Evolutionary conservation across 2,888 invertebrate genomes (phyloP).

Genomic region (Calameuta idolon): DNA sequence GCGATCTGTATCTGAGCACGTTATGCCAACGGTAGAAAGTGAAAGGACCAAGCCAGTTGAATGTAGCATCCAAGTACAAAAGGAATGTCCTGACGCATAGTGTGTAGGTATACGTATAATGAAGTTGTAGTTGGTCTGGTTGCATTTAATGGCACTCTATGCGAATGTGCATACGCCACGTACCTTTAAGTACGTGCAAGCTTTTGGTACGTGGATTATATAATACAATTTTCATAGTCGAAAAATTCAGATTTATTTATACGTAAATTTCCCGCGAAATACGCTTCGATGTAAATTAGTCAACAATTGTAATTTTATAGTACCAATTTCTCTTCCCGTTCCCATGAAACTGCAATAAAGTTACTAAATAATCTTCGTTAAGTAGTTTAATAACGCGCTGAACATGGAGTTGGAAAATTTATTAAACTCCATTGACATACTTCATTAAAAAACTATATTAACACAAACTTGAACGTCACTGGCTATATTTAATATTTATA

Average conservation of each 20-base stretch:
- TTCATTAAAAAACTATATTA: not conserved
- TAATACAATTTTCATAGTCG: not conserved
- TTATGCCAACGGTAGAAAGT: constrained; percentile 37
- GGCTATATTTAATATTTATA: not conserved
- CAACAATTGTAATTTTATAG: not conserved
- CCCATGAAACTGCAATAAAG: not conserved
- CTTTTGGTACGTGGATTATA: not conserved
- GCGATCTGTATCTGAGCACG: constrained; percentile 53
- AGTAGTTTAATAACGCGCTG: not conserved
- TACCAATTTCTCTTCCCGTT: not conserved
- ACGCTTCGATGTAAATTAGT: not conserved
- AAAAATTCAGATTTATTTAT: not conserved
- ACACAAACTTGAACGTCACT: not conserved
- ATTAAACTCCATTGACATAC: not conserved
- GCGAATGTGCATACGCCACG: not conserved
- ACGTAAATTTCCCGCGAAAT: not conserved
- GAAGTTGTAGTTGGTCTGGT: not conserved
- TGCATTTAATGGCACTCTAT: not conserved
- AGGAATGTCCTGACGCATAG: not conserved
- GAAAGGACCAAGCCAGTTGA: constrained; percentile 28
- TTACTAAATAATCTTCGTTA: not conserved
- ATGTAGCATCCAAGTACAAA: constrained; percentile 14
- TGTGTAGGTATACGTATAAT: not conserved
- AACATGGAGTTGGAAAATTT: not conserved
- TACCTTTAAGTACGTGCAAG: not conserved